These are phyloP conservation scores for Holacanthella duospinosa DNA, from an alignment of 2,888 invertebrate genomes.

Conservation along the genomic window DNA sequence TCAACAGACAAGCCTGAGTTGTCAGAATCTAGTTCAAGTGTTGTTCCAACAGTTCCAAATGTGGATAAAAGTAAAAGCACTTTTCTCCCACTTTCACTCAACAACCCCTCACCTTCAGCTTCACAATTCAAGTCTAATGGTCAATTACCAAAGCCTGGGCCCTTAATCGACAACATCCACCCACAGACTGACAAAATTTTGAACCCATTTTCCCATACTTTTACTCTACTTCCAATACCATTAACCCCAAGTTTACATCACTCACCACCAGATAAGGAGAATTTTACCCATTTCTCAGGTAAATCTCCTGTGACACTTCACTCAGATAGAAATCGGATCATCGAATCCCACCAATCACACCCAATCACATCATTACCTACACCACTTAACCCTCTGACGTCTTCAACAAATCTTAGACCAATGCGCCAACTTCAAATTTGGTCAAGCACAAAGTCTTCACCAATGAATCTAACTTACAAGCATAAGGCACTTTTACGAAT, in stretches of 20 bases:
- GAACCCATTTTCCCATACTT: too few species aligned
- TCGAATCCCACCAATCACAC: too few species aligned
- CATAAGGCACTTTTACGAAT: slow-evolving; percentile 30
- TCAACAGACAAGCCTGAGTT: not conserved
- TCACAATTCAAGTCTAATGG: slow-evolving; percentile 25
- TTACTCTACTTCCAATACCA: slow-evolving; percentile 3
- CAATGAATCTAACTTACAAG: slow-evolving; percentile 35
- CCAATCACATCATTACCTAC: not conserved
- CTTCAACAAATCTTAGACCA: slow-evolving; percentile 27
- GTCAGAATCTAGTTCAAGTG: not conserved
- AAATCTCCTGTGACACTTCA: not conserved
- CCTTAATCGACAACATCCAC: not conserved
- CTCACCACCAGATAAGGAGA: not conserved
- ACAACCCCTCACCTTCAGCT: slow-evolving; percentile 15
- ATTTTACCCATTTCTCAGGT: not conserved
- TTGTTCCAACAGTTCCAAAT: too few species aligned
- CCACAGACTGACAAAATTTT: too few species aligned
- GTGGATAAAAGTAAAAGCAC: not conserved
- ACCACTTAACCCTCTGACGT: not conserved
- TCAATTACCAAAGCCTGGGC: slow-evolving; percentile 17
- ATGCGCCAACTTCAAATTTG: slow-evolving; percentile 28
- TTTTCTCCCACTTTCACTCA: not conserved
- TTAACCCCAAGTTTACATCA: too few species aligned
- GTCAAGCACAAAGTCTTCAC: slow-evolving; percentile 28
- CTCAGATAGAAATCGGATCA: not conserved